phyloP scores from a whole-genome alignment of 1,140 invertebrate genomes.

The Anastatus disparis region DNA sequence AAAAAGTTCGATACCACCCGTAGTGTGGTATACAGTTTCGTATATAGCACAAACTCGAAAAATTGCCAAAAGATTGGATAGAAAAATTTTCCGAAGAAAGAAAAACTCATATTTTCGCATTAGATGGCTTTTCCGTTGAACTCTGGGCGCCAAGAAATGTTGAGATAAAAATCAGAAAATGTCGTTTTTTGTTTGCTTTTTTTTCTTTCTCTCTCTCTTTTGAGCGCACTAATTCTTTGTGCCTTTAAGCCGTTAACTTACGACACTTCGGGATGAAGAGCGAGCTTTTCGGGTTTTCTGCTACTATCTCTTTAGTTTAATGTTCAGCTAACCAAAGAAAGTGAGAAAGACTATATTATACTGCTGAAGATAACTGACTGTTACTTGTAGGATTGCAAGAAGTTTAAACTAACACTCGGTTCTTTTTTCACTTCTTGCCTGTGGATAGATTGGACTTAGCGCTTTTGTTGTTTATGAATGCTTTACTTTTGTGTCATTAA shows the following conservation, averaged over 20 bases:
- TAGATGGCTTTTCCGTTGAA: background rate
- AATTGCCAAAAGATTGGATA: background rate
- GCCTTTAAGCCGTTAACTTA: conserved; percentile 28
- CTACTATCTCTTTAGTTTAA: background rate
- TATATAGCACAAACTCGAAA: background rate
- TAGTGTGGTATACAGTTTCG: background rate
- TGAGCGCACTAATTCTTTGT: conserved; percentile 22
- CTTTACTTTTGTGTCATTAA: too few species aligned
- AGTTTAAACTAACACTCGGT: too few species aligned
- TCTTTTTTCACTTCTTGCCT: too few species aligned
- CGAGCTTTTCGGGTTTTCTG: too few species aligned
- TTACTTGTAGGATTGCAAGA: too few species aligned
- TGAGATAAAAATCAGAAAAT: too few species aligned
- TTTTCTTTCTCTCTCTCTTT: background rate
- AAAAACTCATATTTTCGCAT: conserved; percentile 29
- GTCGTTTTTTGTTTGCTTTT: too few species aligned
- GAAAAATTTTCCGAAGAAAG: background rate
- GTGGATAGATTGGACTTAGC: too few species aligned
- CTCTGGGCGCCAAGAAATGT: background rate
- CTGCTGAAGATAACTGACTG: too few species aligned
- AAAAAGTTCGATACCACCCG: conserved; percentile 17
- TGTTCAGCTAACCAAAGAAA: too few species aligned
- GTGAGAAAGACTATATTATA: too few species aligned
- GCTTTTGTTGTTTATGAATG: too few species aligned
- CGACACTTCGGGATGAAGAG: background rate